Percentiles rank a stretch among this genome's conserved stretches.
Conservation (phyloP, 2,797 vertebrate species). For the Euthynnus affinis region DNA sequence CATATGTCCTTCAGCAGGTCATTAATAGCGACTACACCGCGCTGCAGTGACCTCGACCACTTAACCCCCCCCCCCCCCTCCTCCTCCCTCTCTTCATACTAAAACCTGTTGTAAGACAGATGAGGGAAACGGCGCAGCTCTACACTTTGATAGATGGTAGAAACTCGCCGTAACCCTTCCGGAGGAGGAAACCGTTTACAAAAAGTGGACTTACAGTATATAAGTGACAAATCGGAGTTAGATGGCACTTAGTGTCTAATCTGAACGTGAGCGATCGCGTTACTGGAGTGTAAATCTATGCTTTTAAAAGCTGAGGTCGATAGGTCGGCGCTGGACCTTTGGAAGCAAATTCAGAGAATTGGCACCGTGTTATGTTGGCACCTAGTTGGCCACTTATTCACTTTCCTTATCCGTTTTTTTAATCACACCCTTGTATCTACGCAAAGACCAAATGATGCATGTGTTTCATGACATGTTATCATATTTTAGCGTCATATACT, state of each 20-base stretch:
- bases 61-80: too few species aligned
- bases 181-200: neutral
- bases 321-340: neutral
- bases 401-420: neutral
- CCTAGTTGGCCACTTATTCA: neutral
- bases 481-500: slow-evolving; percentile 5
- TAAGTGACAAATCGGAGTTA: neutral
- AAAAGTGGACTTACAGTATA: neutral
- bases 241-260: neutral
- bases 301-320: neutral
- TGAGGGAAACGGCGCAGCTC: neutral
- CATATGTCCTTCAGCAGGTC: slow-evolving; percentile 58
- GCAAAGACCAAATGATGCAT: neutral
- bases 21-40: slow-evolving; percentile 51
- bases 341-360: neutral
- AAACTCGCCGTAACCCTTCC: neutral
- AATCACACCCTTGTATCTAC: neutral
- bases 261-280: neutral
- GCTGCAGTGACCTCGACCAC: slow-evolving; percentile 50
- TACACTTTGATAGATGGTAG: neutral
- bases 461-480: neutral
- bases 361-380: neutral
- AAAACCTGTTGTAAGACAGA: slow-evolving; percentile 25
- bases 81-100: slow-evolving; percentile 23
- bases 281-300: neutral